Conservation (phyloP, 2,113 vertebrate species). For the Rattus norvegicus region DNA sequence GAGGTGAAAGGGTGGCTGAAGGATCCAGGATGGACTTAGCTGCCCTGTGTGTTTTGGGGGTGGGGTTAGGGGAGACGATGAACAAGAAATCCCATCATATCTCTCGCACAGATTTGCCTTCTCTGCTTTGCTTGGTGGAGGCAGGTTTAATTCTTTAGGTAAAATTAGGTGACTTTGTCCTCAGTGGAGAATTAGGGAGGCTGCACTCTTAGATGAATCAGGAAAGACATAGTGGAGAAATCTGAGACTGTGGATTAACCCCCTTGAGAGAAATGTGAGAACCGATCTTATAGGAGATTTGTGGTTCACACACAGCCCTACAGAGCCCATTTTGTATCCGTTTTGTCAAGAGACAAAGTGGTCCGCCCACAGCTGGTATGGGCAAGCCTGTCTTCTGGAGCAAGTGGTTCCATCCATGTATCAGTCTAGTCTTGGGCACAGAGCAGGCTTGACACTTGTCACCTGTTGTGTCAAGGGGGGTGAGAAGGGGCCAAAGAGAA, state of each 20-base stretch:
- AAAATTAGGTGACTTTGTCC: background rate
- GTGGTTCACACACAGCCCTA: background rate
- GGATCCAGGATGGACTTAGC: conserved; percentile 8
- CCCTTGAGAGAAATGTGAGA: background rate
- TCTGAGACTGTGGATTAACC: background rate
- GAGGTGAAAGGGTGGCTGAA: conserved; percentile 27
- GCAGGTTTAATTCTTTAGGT: conserved; percentile 23
- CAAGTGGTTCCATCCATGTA: background rate
- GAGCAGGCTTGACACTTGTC: background rate
- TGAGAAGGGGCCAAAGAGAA: background rate
- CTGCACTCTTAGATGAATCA: background rate
- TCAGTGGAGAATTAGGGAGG: background rate
- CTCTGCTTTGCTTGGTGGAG: background rate
- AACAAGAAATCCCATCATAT: conserved; percentile 24
- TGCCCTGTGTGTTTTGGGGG: background rate
- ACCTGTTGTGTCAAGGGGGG: background rate
- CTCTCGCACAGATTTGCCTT: conserved; percentile 9
- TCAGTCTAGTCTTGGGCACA: background rate
- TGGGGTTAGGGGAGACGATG: background rate
- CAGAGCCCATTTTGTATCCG: background rate
- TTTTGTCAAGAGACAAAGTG: background rate
- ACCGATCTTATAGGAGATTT: background rate
- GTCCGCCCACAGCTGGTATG: background rate
- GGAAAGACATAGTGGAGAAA: background rate
- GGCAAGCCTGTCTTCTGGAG: background rate